Percentiles rank a stretch among this genome's conserved stretches.
phyloP scores from a whole-genome alignment of 2,113 vertebrate genomes.

The Xenopus laevis region DNA sequence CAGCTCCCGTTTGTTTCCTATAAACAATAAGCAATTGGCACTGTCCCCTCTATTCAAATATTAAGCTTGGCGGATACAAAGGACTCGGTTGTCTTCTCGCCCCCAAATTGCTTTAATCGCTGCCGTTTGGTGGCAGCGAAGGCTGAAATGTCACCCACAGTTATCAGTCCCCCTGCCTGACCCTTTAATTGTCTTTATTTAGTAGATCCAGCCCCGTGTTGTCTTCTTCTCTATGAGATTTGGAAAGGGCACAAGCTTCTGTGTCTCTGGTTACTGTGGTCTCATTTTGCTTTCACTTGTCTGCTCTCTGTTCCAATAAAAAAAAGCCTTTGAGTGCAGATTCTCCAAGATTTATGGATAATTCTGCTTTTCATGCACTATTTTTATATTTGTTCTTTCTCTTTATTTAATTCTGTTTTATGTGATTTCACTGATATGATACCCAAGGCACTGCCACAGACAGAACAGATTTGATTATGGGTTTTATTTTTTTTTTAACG shows the following conservation, averaged over 20 bases:
- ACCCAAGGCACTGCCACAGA: too few relatives aligned
- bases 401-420: too few relatives aligned
- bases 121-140: constrained; percentile 50
- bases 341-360: too few relatives aligned
- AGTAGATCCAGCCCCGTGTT: constrained; percentile 10
- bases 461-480: too few relatives aligned
- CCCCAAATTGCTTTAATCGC: constrained; percentile 44
- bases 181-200: constrained; percentile 25
- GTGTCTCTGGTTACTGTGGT: neutral
- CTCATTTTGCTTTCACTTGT: neutral
- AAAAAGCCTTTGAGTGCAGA: too few relatives aligned
- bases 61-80: constrained; percentile 34
- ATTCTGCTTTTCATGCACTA: too few relatives aligned
- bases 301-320: too few relatives aligned
- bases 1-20: neutral
- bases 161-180: too few relatives aligned
- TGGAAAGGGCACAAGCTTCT: neutral
- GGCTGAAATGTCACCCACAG: constrained; percentile 33
- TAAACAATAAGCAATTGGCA: constrained; percentile 23
- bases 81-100: constrained; percentile 37
- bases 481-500: too few relatives aligned
- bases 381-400: too few relatives aligned
- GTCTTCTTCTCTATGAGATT: neutral
- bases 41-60: constrained; percentile 39
- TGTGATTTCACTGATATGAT: too few relatives aligned